Percentiles rank a stretch among this genome's conserved stretches.
Conservation (phyloP, 2,113 vertebrate species). For the Falcunculus frontatus region DNA sequence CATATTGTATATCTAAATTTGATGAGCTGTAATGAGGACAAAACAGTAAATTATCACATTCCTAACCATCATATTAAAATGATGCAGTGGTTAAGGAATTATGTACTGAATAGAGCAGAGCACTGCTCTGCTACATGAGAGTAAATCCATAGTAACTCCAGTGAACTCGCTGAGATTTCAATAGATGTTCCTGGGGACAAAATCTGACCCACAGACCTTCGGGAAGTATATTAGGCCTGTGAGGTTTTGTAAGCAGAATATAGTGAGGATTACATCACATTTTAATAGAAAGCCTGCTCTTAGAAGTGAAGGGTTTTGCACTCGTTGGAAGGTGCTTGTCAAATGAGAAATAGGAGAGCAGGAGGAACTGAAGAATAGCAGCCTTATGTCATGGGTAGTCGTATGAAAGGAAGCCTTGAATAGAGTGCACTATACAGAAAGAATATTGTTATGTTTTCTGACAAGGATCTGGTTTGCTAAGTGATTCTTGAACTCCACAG, state of each 20-base stretch:
- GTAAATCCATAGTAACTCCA: neutral
- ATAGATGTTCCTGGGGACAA: neutral
- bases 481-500: conserved; percentile 60
- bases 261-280: neutral
- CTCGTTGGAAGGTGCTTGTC: conserved; percentile 42
- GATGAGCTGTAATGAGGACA: neutral
- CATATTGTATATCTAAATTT: neutral
- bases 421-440: conserved; percentile 49
- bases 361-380: conserved; percentile 49
- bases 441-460: conserved; percentile 60
- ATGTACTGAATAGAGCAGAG: neutral
- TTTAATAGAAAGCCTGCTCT: conserved; percentile 24
- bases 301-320: conserved; percentile 27
- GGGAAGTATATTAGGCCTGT: neutral
- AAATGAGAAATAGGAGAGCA: conserved; percentile 34
- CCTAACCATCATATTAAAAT: neutral
- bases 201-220: neutral
- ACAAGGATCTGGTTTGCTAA: conserved; percentile 56
- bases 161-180: neutral
- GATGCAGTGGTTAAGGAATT: neutral
- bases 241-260: neutral
- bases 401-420: conserved; percentile 50
- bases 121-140: neutral
- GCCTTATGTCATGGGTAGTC: conserved; percentile 29
- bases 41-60: neutral